Conservation (phyloP, 1,140 invertebrate species). For the Caenorhabditis inopinata region DNA sequence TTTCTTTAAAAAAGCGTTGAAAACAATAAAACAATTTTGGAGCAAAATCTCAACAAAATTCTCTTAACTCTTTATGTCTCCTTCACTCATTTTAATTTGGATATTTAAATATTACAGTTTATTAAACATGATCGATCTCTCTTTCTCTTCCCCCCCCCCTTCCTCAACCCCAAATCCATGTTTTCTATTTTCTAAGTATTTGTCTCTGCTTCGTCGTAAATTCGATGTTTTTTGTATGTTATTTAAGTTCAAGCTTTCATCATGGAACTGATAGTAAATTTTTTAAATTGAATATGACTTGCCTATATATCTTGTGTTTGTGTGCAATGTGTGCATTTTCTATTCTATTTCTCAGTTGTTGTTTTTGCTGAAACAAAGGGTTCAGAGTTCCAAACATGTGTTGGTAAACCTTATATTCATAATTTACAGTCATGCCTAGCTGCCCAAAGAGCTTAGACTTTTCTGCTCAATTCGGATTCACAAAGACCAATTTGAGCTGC, state of each 20-base stretch:
- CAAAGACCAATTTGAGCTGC: no score
- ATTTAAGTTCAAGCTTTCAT: conserved; percentile 28
- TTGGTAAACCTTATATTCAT: no score
- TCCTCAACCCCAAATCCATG: not conserved
- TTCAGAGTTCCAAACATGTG: not conserved
- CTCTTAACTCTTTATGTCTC: no score
- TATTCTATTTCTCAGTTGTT: not conserved
- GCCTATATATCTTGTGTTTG: not conserved
- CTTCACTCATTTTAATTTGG: no score
- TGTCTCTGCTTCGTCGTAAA: conserved; percentile 11
- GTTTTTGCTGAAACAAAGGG: not conserved
- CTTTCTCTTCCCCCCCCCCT: not conserved
- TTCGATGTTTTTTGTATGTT: conserved; percentile 7
- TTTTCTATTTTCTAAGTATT: not conserved
- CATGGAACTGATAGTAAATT: conserved; percentile 21
- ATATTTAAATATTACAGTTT: no score
- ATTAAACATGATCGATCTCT: not conserved
- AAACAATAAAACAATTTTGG: no score
- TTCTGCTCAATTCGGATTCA: no score
- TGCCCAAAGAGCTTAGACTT: no score
- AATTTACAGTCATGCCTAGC: no score
- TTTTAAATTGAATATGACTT: not conserved
- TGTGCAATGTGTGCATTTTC: conserved; percentile 2
- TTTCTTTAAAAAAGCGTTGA: no score
- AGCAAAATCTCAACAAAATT: conserved; percentile 29